These are phyloP conservation scores for Gibbula magus DNA, from an alignment of 2,888 invertebrate genomes.

Conservation along the genomic window DNA sequence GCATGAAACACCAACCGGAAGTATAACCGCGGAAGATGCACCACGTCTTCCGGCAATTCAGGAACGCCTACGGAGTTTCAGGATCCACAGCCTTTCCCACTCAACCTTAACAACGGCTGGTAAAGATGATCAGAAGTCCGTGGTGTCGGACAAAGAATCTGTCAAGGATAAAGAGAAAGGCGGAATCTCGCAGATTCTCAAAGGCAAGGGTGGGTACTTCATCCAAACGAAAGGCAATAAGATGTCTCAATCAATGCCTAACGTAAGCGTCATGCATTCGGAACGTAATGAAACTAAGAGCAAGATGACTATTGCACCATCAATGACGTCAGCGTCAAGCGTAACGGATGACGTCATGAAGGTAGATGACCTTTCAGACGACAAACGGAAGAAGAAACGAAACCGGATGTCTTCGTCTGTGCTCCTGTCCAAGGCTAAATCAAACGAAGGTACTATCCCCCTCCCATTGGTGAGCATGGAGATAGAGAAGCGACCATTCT, in stretches of 20 bases:
- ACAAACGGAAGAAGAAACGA: conserved; percentile 14
- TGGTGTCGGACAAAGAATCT: background rate
- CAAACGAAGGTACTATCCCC: conserved; percentile 63
- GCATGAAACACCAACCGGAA: background rate
- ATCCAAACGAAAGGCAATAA: conserved; percentile 16
- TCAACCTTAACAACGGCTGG: background rate
- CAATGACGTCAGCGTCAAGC: background rate
- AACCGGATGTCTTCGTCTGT: conserved; percentile 52
- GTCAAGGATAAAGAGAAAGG: background rate
- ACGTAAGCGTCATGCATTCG: background rate
- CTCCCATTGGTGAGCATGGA: conserved; percentile 67
- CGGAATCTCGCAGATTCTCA: background rate
- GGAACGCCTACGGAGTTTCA: conserved; percentile 41
- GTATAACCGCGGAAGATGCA: conserved; percentile 14
- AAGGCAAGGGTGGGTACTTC: conserved; percentile 14
- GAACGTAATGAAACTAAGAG: background rate
- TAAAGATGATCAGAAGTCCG: conserved; percentile 4
- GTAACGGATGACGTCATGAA: background rate
- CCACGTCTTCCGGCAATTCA: conserved; percentile 49
- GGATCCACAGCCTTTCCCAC: conserved; percentile 14
- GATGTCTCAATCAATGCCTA: conserved; percentile 28
- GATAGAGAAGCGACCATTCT: conserved; percentile 65
- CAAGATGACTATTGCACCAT: background rate
- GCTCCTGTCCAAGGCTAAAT: conserved; percentile 59
- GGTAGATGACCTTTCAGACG: conserved; percentile 13